phyloP scores from a whole-genome alignment of 1,140 invertebrate genomes.

The Drosophila dunni region DNA sequence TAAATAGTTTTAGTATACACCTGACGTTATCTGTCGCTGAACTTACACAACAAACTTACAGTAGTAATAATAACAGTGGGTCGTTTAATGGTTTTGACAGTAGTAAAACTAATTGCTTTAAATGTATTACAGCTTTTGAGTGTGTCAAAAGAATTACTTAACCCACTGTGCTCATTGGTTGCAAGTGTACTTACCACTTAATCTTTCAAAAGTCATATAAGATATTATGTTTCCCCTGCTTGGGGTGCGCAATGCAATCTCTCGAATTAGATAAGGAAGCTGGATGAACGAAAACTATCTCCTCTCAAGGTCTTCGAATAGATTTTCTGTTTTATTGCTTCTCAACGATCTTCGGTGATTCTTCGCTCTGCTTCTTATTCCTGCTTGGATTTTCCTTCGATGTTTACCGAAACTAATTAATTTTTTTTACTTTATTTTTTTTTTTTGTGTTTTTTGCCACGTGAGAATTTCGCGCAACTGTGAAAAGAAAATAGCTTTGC shows the following conservation, averaged over 20 bases:
- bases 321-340: conserved; percentile 3
- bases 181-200: conserved; percentile 74
- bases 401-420: conserved; percentile 26
- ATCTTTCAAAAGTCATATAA: conserved; percentile 85
- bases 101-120: no score
- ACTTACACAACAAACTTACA: conserved; percentile 25
- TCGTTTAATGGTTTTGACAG: not conserved
- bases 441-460: conserved; percentile 43
- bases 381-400: conserved; percentile 13
- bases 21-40: conserved; percentile 21
- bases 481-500: conserved; percentile 38
- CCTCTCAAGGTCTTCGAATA: conserved; percentile 34
- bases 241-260: conserved; percentile 80
- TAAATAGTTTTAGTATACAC: conserved; percentile 26
- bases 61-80: not conserved
- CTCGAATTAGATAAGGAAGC: conserved; percentile 66
- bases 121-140: no score
- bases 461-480: conserved; percentile 55
- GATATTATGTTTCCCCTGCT: conserved; percentile 82
- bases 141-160: not conserved
- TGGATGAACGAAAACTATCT: conserved; percentile 29
- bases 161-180: conserved; percentile 18
- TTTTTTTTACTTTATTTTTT: conserved; percentile 10
- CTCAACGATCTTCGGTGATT: conserved; percentile 2
- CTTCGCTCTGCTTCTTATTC: not conserved